Percentiles rank a stretch among this genome's conserved stretches.
phyloP scores from a whole-genome alignment of 2,113 vertebrate species.

The Bolborhynchus lineola region DNA sequence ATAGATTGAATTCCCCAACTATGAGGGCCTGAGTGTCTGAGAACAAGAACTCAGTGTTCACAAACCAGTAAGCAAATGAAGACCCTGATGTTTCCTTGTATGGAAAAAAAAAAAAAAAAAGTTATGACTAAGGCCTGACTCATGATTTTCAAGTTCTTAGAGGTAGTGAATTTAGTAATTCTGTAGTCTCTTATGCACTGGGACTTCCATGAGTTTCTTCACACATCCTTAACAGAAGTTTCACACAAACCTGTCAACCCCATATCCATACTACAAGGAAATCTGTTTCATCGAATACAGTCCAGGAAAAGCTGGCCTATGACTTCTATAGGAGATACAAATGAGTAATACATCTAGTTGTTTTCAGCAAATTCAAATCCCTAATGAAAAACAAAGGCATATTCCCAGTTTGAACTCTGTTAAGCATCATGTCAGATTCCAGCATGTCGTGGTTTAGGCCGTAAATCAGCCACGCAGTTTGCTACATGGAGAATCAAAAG shows the following conservation, averaged over 20 bases:
- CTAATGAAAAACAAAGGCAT: not conserved
- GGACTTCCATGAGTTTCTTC: not conserved
- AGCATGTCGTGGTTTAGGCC: too few species aligned
- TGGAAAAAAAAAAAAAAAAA: not conserved
- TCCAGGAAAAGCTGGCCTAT: not conserved
- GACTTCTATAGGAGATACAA: not conserved
- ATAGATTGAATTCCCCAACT: not conserved
- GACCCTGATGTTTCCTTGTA: not conserved
- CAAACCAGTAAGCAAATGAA: conserved; percentile 13
- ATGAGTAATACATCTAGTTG: not conserved
- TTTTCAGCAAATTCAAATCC: not conserved
- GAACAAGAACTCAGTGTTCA: conserved; percentile 27
- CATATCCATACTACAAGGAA: not conserved
- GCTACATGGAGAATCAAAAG: too few species aligned
- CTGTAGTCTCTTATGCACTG: not conserved
- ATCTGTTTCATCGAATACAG: not conserved
- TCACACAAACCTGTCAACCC: not conserved
- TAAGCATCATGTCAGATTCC: not conserved
- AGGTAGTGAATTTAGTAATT: not conserved
- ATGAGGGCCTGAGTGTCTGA: not conserved
- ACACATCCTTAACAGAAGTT: not conserved
- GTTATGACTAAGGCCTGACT: not conserved
- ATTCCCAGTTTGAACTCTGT: not conserved
- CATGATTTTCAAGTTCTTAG: not conserved
- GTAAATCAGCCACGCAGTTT: too few species aligned